phyloP scores from a whole-genome alignment of 30 jellyfish, hydroid and myxozoan genomes.

The Mastigias papua region DNA sequence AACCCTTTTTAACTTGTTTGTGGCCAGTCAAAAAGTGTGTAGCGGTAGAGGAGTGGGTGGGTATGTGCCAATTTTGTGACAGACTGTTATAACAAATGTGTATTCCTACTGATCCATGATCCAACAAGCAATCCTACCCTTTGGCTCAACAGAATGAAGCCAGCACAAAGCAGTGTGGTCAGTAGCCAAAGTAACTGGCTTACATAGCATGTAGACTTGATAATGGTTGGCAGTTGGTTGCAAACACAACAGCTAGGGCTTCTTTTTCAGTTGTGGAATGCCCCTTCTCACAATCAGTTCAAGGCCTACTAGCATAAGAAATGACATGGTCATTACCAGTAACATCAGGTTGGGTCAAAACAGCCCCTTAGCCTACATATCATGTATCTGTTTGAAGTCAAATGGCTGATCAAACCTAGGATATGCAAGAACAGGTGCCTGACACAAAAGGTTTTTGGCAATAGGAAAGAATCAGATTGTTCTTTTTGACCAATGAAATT shows the following conservation, averaged over 20 bases:
- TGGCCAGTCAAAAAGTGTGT: too few relatives aligned
- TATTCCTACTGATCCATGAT: too few relatives aligned
- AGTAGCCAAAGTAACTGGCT: slow-evolving; percentile 31
- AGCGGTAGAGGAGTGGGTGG: too few relatives aligned
- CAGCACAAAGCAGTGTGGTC: slow-evolving; percentile 73
- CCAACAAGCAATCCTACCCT: slow-evolving; percentile 76
- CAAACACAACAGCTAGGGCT: slow-evolving; percentile 66
- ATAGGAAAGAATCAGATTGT: not conserved
- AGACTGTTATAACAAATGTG: too few relatives aligned
- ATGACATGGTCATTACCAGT: slow-evolving; percentile 30
- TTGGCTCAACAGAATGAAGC: slow-evolving; percentile 55
- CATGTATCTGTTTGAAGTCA: slow-evolving; percentile 60
- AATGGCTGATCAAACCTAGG: slow-evolving; percentile 38
- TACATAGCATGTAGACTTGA: slow-evolving; percentile 47
- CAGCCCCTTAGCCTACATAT: slow-evolving; percentile 66
- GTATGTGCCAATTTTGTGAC: too few relatives aligned
- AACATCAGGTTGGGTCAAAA: slow-evolving; percentile 17
- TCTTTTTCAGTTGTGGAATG: slow-evolving; percentile 73
- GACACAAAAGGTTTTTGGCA: slow-evolving; percentile 15
- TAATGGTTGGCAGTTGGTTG: slow-evolving; percentile 10
- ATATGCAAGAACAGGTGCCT: slow-evolving; percentile 44
- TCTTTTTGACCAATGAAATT: not conserved
- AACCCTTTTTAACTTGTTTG: too few relatives aligned
- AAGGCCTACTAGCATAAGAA: slow-evolving; percentile 55
- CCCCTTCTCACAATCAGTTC: slow-evolving; percentile 31